phyloP scores from a whole-genome alignment of 2,113 vertebrate species.

The Mus pahari region DNA sequence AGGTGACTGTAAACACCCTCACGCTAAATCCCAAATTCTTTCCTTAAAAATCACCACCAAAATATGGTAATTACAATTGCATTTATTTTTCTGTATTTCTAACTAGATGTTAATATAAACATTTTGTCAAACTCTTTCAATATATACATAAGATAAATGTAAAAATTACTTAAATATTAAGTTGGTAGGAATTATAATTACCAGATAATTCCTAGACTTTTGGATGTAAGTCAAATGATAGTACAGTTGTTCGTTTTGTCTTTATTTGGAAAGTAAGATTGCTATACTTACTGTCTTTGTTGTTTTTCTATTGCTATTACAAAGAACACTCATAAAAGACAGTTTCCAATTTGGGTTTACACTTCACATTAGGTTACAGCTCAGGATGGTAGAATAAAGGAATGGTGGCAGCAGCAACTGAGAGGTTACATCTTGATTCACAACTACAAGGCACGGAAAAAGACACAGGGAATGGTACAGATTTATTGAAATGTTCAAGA shows the following conservation, averaged over 20 bases:
- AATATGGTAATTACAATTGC: background rate
- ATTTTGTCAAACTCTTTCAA: background rate
- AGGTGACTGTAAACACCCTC: background rate
- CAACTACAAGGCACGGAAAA: background rate
- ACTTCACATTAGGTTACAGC: background rate
- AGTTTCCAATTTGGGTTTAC: background rate
- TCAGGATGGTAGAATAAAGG: background rate
- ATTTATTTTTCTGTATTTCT: background rate
- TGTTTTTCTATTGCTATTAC: background rate
- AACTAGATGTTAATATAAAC: background rate
- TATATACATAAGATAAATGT: conserved; percentile 12
- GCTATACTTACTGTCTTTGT: background rate
- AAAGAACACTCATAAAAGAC: background rate
- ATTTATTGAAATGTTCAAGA: background rate
- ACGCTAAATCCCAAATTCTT: background rate
- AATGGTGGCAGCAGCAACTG: background rate
- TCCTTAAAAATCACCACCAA: background rate
- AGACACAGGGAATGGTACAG: background rate
- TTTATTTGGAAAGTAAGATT: background rate
- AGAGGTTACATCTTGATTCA: background rate
- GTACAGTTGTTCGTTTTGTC: background rate
- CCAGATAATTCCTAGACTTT: background rate
- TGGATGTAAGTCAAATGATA: background rate
- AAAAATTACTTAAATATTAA: background rate
- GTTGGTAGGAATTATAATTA: background rate